Base-by-base conservation (phyloP, 2,797 vertebrate genomes). In the Anomalospiza imberbis region DNA sequence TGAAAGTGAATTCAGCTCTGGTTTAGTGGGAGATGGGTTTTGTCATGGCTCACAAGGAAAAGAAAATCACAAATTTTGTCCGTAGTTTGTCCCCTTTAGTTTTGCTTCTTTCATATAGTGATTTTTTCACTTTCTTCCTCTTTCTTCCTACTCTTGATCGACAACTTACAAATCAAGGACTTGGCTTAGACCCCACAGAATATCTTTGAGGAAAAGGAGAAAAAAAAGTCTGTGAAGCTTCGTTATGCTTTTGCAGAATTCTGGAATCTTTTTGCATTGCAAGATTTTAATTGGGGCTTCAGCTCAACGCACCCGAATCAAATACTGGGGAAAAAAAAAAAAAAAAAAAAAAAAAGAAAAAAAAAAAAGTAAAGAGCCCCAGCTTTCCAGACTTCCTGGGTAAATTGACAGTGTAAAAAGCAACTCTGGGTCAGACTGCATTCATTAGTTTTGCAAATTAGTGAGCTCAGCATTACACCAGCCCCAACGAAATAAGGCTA, bases 371-470 rank as follows among this genome's bases (percentile, higher is more conserved):
- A 70, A 82, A 61, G 22, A 75, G 6, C 7, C 13, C 8, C 25
- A 45, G 17, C 31, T 85, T 84, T 29, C 48, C 62, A 50, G 42
- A 66, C 18, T 80, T 74, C 28, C 61, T 71, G 53, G 13, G 34
- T 76, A 73, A 87, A 92, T 13, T 67, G 71, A 76, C n/a, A 45
- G 45, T 66, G 42, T 66, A 77, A 61, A 76, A 94, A 80, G 2
- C 40, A 93, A 7, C 62, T 78, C 40, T 63, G 62, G 85, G 77
- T 94, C 80, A 86, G 60, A 44, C 38, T 48, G 20, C 47, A 12
- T 53, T 91, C 73, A 87, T 96, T 90, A 94, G 71, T 78, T 86
- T 81, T 93, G 60, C 71, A 93, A 70, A 96, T 94, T 38, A 93
- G 32, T 34, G 45, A 86, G 45, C 48, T 60, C 62, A 78, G 28